Percentiles rank a stretch among this genome's conserved stretches.
phyloP scores from a whole-genome alignment of 1,140 invertebrate species.

The Heterodera carotae region DNA sequence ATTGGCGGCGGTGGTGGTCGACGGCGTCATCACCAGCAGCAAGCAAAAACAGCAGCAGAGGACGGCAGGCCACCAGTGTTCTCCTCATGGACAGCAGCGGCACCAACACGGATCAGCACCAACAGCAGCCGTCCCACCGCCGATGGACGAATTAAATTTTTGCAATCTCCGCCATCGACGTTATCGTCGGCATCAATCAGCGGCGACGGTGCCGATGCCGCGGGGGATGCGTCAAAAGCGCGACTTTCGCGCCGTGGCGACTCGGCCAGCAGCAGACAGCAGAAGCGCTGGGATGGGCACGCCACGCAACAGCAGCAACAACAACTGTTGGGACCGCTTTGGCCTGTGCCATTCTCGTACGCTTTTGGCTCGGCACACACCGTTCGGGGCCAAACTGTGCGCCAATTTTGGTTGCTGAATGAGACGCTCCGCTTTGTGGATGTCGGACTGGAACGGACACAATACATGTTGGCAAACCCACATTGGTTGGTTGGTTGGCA shows the following conservation, averaged over 20 bases:
- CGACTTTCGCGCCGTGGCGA: not conserved
- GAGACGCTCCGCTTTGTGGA: conserved; percentile 61
- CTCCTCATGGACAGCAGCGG: not conserved
- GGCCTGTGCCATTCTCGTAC: conserved; percentile 60
- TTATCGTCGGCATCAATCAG: not conserved
- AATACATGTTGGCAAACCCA: conserved; percentile 61
- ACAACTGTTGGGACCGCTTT: conserved; percentile 30
- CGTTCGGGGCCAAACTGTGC: conserved; percentile 55
- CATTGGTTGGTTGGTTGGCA: conserved; percentile 46
- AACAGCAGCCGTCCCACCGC: no score
- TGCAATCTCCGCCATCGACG: conserved; percentile 1
- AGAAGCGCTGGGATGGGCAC: not conserved
- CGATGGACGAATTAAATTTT: no score
- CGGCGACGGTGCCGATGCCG: not conserved
- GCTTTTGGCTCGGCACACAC: conserved; percentile 51
- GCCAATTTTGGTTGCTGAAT: conserved; percentile 64
- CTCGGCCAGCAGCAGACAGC: not conserved
- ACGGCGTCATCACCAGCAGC: not conserved
- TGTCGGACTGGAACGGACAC: conserved; percentile 51
- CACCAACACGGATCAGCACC: not conserved
- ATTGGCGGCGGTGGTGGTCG: not conserved
- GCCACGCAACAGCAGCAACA: no score
- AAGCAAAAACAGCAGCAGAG: not conserved
- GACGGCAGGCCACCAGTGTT: not conserved
- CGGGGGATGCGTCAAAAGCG: not conserved